Evolutionary conservation across 2,113 vertebrate genomes (phyloP).

Genomic region (Empidonax alnorum): DNA sequence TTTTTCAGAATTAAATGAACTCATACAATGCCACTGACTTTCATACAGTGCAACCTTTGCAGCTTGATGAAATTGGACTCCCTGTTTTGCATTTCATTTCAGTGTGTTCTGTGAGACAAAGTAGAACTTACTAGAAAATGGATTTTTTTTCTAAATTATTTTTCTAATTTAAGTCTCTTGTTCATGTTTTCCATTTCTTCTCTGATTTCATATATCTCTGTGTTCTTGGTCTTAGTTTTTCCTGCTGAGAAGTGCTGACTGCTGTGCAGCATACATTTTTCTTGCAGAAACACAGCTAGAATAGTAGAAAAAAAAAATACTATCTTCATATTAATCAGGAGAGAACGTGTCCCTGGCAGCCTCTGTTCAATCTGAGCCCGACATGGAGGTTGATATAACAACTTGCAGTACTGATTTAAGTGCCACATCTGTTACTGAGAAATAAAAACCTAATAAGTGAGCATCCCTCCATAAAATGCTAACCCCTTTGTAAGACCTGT

Average conservation of each 20-base stretch:
- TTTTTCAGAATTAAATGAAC: slow-evolving; percentile 45
- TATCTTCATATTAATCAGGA: neutral
- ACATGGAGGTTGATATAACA: neutral
- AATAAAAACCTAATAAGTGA: neutral
- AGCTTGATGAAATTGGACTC: slow-evolving; percentile 12
- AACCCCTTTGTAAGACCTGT: neutral
- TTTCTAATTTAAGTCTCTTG: slow-evolving; percentile 53
- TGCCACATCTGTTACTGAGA: neutral
- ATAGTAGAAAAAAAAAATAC: neutral
- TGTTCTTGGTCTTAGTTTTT: slow-evolving; percentile 40
- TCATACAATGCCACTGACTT: neutral
- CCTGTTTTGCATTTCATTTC: slow-evolving; percentile 56
- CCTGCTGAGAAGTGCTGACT: slow-evolving; percentile 24
- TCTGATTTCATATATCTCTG: slow-evolving; percentile 26
- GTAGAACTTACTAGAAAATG: slow-evolving; percentile 60
- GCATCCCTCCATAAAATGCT: neutral
- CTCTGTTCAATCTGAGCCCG: neutral
- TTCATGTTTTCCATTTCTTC: slow-evolving; percentile 52
- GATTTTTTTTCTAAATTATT: slow-evolving; percentile 35
- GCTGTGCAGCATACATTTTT: neutral
- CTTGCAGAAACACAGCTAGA: neutral
- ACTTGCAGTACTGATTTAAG: neutral
- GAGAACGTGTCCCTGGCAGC: neutral
- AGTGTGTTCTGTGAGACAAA: slow-evolving; percentile 46
- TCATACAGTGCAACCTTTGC: slow-evolving; percentile 8